A percentile compares a stretch with the other conserved stretches of the same genome.
Conservation (phyloP, 2,888 invertebrate species). For the Clanis bilineata region DNA sequence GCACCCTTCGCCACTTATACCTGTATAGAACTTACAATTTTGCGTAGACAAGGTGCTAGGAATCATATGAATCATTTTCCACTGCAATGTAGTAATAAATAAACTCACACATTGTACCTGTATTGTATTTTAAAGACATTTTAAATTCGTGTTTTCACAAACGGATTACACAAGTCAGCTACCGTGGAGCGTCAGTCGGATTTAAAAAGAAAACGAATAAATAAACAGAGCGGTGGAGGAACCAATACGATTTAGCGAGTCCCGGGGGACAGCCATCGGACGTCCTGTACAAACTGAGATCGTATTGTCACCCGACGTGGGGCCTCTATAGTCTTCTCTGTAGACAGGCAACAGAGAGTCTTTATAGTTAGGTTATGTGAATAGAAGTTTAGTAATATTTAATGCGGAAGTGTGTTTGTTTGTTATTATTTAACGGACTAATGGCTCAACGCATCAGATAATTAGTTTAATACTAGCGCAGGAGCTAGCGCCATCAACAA, state of each 20-base stretch:
- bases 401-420: neutral
- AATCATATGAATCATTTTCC: too few relatives aligned
- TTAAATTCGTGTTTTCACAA: constrained; percentile 18
- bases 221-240: constrained; percentile 59
- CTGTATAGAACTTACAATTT: too few relatives aligned
- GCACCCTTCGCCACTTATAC: too few relatives aligned
- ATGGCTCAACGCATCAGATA: too few relatives aligned
- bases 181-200: constrained; percentile 26
- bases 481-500: too few relatives aligned
- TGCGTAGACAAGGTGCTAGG: too few relatives aligned
- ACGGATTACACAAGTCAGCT: constrained; percentile 33
- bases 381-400: neutral
- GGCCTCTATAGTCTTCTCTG: constrained; percentile 4
- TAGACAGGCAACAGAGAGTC: neutral
- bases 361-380: neutral
- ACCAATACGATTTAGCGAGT: constrained; percentile 69
- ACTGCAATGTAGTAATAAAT: too few relatives aligned
- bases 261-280: constrained; percentile 48
- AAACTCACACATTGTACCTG: too few relatives aligned
- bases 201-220: constrained; percentile 47
- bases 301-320: constrained; percentile 60
- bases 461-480: too few relatives aligned
- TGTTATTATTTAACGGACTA: too few relatives aligned
- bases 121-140: neutral
- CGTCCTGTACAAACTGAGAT: constrained; percentile 42